A percentile compares a stretch with the other conserved stretches of the same genome.
Evolutionary conservation across 2,797 vertebrate genomes (phyloP).

Genomic region (Sarcophilus harrisii): DNA sequence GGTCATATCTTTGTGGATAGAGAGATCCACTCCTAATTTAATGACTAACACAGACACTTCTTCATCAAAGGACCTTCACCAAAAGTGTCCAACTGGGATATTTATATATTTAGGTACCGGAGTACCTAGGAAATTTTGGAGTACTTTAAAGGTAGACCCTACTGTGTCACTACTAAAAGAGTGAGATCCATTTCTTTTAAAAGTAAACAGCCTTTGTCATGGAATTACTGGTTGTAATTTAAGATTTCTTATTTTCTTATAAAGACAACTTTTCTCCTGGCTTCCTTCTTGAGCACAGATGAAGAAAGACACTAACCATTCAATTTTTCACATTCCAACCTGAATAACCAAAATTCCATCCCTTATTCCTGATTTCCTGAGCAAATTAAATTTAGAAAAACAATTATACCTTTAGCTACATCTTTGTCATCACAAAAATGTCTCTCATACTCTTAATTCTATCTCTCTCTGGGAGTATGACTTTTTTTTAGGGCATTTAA

Average conservation of each 20-base stretch:
- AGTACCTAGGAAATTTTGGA: neutral
- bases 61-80: neutral
- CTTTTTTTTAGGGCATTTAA: neutral
- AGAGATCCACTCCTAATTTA: neutral
- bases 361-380: neutral
- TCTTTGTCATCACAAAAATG: neutral
- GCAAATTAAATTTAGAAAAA: neutral
- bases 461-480: neutral
- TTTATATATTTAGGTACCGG: neutral
- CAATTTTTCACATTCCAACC: neutral
- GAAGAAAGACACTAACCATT: neutral
- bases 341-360: neutral
- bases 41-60: neutral
- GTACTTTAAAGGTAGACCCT: neutral
- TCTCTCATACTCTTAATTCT: neutral
- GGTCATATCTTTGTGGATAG: neutral
- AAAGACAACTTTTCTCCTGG: neutral
- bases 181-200: neutral
- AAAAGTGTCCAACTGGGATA: neutral
- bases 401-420: neutral
- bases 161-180: neutral
- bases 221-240: neutral
- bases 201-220: neutral
- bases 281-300: neutral
- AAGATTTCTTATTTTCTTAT: neutral